Percentiles rank a stretch among this genome's conserved stretches.
Conservation (phyloP, 2,888 invertebrate genomes). For the Lithophane leautieri region DNA sequence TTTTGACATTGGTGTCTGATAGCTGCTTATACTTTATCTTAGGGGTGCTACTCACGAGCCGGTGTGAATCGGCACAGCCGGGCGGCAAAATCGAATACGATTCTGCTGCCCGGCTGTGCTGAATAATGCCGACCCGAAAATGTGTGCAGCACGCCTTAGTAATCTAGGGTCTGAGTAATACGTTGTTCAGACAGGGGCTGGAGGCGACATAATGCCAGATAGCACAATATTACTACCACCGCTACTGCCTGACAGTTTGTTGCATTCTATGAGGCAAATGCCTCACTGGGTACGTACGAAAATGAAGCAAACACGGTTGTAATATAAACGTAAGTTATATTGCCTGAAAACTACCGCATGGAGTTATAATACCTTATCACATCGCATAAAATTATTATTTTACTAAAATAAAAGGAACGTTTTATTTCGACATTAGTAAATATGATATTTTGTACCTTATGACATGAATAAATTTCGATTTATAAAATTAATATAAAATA, state of each 20-base stretch:
- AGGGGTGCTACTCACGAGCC: background rate
- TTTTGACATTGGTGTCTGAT: too few relatives aligned
- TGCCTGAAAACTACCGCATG: background rate
- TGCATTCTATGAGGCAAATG: background rate
- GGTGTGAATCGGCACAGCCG: background rate
- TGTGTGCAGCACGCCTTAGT: background rate
- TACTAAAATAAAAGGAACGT: background rate
- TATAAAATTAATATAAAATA: constrained; percentile 53
- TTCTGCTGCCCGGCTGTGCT: background rate
- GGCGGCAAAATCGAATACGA: background rate
- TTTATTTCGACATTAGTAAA: background rate
- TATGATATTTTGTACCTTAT: constrained; percentile 35
- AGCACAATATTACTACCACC: background rate
- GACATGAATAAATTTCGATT: constrained; percentile 45
- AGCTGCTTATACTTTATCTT: background rate
- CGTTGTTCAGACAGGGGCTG: background rate
- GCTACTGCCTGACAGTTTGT: too few relatives aligned
- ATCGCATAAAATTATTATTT: too few relatives aligned
- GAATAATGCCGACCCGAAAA: background rate
- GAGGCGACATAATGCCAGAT: background rate
- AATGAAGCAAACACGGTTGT: background rate
- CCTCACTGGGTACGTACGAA: background rate
- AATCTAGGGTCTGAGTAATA: background rate
- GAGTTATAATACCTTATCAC: background rate
- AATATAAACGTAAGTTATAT: background rate